phyloP scores from a whole-genome alignment of 2,113 vertebrate species.

The Malurus melanocephalus region DNA sequence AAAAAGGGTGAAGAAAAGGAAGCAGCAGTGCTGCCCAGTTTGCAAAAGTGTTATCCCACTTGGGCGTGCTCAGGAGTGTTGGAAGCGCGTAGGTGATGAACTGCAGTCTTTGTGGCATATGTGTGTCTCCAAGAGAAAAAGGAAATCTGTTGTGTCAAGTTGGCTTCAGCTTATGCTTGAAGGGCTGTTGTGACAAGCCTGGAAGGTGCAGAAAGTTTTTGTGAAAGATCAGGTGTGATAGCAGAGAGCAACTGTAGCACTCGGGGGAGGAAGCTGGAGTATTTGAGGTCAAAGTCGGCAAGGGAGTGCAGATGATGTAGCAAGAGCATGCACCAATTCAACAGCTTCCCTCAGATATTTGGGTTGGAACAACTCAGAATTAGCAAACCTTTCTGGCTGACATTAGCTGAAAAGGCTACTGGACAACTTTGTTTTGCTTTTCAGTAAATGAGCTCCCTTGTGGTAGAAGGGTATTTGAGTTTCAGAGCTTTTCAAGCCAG shows the following conservation, averaged over 20 bases:
- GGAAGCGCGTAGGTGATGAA: not conserved
- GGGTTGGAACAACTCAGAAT: not conserved
- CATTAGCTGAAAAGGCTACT: not conserved
- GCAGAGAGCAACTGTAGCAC: not conserved
- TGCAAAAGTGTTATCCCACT: not conserved
- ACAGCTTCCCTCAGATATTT: not conserved
- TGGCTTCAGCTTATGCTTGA: not conserved
- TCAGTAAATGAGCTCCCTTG: not conserved
- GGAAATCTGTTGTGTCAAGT: not conserved
- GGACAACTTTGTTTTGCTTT: not conserved
- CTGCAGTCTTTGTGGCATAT: not conserved
- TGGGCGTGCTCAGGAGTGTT: not conserved
- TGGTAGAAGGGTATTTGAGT: not conserved
- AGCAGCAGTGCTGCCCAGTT: not conserved
- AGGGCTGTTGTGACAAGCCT: not conserved
- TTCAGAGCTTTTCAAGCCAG: not conserved
- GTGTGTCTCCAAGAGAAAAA: not conserved
- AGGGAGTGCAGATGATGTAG: not conserved
- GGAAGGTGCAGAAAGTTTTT: not conserved
- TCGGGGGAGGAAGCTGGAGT: not conserved
- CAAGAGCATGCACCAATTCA: not conserved
- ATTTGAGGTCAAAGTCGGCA: not conserved
- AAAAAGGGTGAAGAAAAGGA: not conserved
- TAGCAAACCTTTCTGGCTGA: not conserved
- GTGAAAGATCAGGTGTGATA: not conserved